These are phyloP conservation scores for Aphis gossypii DNA, from an alignment of 1,140 invertebrate species.

Conservation along the genomic window DNA sequence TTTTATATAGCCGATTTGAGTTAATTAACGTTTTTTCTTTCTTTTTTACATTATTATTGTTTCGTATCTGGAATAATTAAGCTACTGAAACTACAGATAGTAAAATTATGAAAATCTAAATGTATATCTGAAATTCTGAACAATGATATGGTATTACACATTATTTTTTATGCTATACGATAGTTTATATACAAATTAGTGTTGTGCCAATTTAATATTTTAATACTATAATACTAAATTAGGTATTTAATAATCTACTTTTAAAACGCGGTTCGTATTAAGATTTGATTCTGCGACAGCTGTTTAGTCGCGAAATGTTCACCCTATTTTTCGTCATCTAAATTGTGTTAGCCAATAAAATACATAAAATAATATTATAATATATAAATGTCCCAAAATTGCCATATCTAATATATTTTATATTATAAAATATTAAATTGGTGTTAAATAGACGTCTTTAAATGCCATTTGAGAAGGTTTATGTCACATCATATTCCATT, in stretches of 20 bases:
- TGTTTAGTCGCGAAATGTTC: not conserved
- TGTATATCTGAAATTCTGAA: not conserved
- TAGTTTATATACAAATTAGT: not conserved
- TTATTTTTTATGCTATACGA: not conserved
- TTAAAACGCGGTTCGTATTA: not conserved
- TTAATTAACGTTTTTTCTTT: not conserved
- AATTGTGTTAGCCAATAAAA: not conserved
- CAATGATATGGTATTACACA: not conserved
- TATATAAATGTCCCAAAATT: not conserved
- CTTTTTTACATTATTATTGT: not conserved
- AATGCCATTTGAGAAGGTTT: not conserved
- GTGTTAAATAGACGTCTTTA: not conserved
- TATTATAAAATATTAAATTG: not conserved
- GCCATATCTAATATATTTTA: not conserved
- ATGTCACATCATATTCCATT: not conserved
- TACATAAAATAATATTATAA: conserved; percentile 14
- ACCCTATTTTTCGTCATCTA: not conserved
- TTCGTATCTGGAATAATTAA: not conserved
- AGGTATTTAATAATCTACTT: too few species aligned
- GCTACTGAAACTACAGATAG: not conserved
- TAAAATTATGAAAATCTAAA: not conserved
- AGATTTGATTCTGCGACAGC: not conserved
- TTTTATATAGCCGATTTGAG: not conserved
- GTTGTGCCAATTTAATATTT: not conserved
- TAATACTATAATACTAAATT: not conserved